Percentiles rank a stretch among this genome's conserved stretches.
phyloP scores from a whole-genome alignment of 2,797 vertebrate genomes.

The Apodemus agrarius region DNA sequence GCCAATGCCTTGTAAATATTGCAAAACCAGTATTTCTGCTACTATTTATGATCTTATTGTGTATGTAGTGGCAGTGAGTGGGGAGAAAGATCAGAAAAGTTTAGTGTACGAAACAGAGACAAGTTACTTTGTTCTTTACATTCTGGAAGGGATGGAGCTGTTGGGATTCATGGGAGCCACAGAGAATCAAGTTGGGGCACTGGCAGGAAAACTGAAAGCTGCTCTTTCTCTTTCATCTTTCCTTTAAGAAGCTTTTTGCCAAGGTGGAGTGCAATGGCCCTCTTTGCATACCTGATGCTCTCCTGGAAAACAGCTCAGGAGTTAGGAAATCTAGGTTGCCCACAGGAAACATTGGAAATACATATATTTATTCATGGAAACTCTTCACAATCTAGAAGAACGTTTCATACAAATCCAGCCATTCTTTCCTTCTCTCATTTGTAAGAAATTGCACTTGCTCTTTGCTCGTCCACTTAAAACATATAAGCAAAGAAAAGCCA shows the following conservation, averaged over 20 bases:
- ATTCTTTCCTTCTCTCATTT: slow-evolving; percentile 54
- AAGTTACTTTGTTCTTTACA: slow-evolving; percentile 76
- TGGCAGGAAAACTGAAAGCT: slow-evolving; percentile 77
- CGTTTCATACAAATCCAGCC: background rate
- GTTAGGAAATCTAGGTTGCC: slow-evolving; percentile 77
- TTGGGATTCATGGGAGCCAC: slow-evolving; percentile 75
- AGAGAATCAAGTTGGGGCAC: slow-evolving; percentile 77
- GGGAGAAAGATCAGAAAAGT: too few species aligned
- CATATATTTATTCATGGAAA: slow-evolving; percentile 77
- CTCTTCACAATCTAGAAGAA: slow-evolving; percentile 62
- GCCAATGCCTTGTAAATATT: background rate
- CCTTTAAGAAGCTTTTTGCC: slow-evolving; percentile 82
- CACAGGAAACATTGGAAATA: slow-evolving; percentile 73
- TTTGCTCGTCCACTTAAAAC: slow-evolving; percentile 45
- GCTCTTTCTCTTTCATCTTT: slow-evolving; percentile 78
- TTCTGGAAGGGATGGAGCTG: slow-evolving; percentile 73
- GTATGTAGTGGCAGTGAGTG: background rate
- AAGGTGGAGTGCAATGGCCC: slow-evolving; percentile 78
- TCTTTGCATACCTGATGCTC: slow-evolving; percentile 80
- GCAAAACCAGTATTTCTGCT: background rate
- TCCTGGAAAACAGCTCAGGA: slow-evolving; percentile 84
- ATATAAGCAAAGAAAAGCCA: slow-evolving; percentile 45
- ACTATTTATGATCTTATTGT: background rate
- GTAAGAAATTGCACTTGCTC: slow-evolving; percentile 50
- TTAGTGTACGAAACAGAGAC: slow-evolving; percentile 58